phyloP scores from a whole-genome alignment of 64 coral and sea anemone species.

The Montipora foliosa region DNA sequence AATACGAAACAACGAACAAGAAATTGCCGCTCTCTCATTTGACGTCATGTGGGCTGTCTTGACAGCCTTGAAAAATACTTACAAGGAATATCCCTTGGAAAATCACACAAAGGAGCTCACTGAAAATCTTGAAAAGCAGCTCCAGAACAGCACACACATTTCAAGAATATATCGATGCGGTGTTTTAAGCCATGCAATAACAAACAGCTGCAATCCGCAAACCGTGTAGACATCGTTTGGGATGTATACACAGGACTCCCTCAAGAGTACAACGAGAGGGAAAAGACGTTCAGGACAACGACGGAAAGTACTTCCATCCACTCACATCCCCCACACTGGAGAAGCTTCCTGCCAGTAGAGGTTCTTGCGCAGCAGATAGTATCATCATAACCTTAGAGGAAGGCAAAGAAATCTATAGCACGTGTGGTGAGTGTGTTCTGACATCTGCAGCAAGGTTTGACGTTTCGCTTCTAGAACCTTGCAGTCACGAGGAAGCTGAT shows the following conservation, averaged over 20 bases:
- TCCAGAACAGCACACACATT: conserved; percentile 35
- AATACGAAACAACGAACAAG: no score
- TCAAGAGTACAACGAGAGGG: conserved; percentile 13
- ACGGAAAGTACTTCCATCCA: neutral
- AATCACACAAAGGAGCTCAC: no score
- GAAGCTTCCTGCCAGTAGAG: conserved; percentile 6
- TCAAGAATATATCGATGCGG: conserved; percentile 4
- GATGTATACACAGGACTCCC: neutral
- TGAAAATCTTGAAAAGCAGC: no score
- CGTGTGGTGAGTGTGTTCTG: conserved; percentile 9
- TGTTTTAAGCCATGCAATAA: neutral
- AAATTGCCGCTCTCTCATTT: no score
- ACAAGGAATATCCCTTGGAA: no score
- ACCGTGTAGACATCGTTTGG: no score
- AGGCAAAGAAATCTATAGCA: conserved; percentile 42
- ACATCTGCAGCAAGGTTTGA: conserved; percentile 2
- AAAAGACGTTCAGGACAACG: conserved; percentile 23
- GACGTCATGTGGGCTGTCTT: no score
- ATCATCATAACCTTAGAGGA: neutral
- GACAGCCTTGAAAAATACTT: no score
- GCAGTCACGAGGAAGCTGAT: conserved; percentile 45
- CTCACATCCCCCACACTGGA: conserved; percentile 41
- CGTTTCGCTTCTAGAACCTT: conserved; percentile 16
- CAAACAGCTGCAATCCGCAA: neutral
- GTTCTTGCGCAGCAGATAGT: no score